phyloP scores from a whole-genome alignment of 2,113 vertebrate genomes.

The Maccullochella peelii region DNA sequence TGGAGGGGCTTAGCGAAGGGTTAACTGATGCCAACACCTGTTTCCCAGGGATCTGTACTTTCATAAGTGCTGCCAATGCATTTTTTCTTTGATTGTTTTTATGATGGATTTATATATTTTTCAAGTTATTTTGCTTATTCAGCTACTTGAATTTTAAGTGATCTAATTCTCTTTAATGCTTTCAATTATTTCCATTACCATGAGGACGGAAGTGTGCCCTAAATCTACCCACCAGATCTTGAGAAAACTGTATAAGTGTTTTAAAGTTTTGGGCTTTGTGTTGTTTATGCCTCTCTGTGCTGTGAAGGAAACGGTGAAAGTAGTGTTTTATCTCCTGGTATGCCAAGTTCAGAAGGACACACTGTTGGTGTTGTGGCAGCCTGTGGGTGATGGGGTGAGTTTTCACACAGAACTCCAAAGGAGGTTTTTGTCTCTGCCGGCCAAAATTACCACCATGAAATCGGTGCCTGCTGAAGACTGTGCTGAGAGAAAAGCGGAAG shows the following conservation, averaged over 20 bases:
- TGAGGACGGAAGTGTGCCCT: background rate
- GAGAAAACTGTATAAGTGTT: conserved; percentile 36
- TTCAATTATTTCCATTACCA: background rate
- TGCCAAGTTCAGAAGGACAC: conserved; percentile 74
- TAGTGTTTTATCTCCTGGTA: conserved; percentile 60
- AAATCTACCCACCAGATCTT: conserved; percentile 44
- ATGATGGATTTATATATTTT: background rate
- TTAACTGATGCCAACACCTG: conserved; percentile 4
- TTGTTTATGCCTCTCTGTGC: conserved; percentile 34
- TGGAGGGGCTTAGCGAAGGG: background rate
- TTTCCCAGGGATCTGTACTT: background rate
- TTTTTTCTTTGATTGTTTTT: background rate
- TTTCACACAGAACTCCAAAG: conserved; percentile 76
- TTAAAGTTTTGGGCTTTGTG: conserved; percentile 50
- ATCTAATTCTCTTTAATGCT: background rate
- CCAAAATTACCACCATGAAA: conserved; percentile 83
- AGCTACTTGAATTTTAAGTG: conserved; percentile 12
- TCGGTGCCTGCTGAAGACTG: conserved; percentile 72
- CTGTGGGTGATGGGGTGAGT: conserved; percentile 73
- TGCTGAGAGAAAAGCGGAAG: conserved; percentile 54
- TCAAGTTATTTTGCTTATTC: background rate
- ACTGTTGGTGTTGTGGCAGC: conserved; percentile 70
- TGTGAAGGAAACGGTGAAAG: conserved; percentile 61
- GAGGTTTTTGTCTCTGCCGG: conserved; percentile 73
- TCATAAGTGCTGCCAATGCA: background rate